Conservation (phyloP, 1,140 invertebrate species). For the Hylaeus anthracinus region DNA sequence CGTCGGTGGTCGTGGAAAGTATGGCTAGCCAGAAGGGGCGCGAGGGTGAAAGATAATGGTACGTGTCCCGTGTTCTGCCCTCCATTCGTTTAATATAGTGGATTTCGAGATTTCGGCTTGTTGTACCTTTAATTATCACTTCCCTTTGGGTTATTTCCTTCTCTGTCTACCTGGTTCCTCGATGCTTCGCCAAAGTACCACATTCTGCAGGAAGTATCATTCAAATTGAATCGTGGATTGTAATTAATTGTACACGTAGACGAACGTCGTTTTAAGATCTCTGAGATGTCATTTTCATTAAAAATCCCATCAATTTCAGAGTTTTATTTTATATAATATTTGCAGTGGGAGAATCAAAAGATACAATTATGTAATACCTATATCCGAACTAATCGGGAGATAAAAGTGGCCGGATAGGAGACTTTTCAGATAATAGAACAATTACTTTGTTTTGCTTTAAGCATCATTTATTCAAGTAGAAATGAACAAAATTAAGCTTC, state of each 20-base stretch:
- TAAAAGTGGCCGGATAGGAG: no score
- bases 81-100: conserved; percentile 48
- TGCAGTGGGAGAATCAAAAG: background rate
- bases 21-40: conserved; percentile 50
- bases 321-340: background rate
- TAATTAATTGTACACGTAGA: background rate
- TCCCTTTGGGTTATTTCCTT: conserved; percentile 43
- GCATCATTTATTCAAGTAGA: no score
- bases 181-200: background rate
- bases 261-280: no score
- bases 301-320: background rate
- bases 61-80: conserved; percentile 15
- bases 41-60: conserved; percentile 60
- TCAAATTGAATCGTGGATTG: background rate
- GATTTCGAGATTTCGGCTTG: conserved; percentile 43
- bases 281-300: background rate
- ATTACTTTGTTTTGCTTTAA: no score
- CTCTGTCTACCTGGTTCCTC: background rate
- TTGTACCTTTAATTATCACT: conserved; percentile 45
- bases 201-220: background rate
- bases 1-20: conserved; percentile 61
- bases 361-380: no score
- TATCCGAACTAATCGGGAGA: no score
- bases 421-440: no score
- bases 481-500: no score